These are phyloP conservation scores for Stenolophus ochropezus DNA, from an alignment of 2,888 invertebrate genomes.

Conservation along the genomic window DNA sequence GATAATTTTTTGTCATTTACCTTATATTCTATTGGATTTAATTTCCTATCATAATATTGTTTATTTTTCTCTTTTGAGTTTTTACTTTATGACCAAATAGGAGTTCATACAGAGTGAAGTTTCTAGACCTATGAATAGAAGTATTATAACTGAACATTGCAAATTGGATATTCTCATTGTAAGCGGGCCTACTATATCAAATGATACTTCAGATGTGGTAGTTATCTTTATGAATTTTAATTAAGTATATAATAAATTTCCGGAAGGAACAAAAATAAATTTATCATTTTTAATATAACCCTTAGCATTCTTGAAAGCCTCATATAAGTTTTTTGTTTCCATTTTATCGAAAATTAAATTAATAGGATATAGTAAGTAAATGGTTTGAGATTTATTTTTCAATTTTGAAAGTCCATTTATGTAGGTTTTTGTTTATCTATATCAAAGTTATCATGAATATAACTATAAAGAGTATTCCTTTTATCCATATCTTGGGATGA, in stretches of 20 bases:
- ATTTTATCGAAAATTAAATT: not conserved
- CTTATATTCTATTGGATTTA: constrained; percentile 60
- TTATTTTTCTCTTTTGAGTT: constrained; percentile 64
- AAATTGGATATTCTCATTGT: constrained; percentile 53
- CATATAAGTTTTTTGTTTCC: constrained; percentile 45
- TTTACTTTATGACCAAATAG: constrained; percentile 64
- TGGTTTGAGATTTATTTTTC: not conserved
- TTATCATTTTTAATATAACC: constrained; percentile 34
- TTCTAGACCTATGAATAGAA: constrained; percentile 65
- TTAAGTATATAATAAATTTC: constrained; percentile 49
- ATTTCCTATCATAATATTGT: constrained; percentile 62
- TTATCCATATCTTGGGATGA: constrained; percentile 61
- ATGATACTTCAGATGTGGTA: not conserved
- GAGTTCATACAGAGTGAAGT: constrained; percentile 66
- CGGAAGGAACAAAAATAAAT: constrained; percentile 54
- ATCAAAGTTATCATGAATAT: not conserved
- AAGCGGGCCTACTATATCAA: constrained; percentile 25
- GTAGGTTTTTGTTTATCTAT: not conserved
- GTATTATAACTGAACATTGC: constrained; percentile 67
- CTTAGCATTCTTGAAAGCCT: constrained; percentile 54
- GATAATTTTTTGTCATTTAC: constrained; percentile 61
- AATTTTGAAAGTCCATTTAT: not conserved
- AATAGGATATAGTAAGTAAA: not conserved
- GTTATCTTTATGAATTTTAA: constrained; percentile 7
- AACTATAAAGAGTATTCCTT: not conserved